phyloP scores from a whole-genome alignment of 1,140 invertebrate species.

The Zaprionus nigranus region DNA sequence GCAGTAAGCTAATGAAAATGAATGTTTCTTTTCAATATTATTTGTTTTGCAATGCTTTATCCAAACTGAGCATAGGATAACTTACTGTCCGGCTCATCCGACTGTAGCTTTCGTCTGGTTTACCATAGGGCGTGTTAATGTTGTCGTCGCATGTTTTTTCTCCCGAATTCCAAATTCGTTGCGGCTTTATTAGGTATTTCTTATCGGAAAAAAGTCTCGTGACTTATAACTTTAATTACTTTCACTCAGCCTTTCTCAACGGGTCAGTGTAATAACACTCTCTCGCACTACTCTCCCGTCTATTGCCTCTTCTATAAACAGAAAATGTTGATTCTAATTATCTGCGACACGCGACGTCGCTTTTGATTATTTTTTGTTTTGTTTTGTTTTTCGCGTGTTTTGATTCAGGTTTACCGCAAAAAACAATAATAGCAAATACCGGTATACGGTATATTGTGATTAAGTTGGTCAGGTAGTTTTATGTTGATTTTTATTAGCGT shows the following conservation, averaged over 20 bases:
- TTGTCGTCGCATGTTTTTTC: slow-evolving; percentile 35
- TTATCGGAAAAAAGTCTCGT: slow-evolving; percentile 47
- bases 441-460: slow-evolving; percentile 31
- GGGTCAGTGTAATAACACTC: slow-evolving; percentile 37
- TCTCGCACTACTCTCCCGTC: slow-evolving; percentile 29
- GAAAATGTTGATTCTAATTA: slow-evolving; percentile 74
- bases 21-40: no score
- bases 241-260: slow-evolving; percentile 71
- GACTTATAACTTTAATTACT: slow-evolving; percentile 72
- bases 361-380: slow-evolving; percentile 54
- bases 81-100: no score
- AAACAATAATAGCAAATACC: slow-evolving; percentile 40
- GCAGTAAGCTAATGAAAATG: no score
- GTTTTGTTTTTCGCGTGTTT: slow-evolving; percentile 36
- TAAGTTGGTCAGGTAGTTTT: slow-evolving; percentile 36
- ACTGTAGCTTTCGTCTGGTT: slow-evolving; percentile 2
- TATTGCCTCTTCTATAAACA: slow-evolving; percentile 18
- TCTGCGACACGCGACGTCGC: slow-evolving; percentile 66
- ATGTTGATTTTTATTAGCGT: slow-evolving; percentile 23
- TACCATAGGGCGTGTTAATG: slow-evolving; percentile 61
- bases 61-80: no score
- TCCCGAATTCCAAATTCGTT: slow-evolving; percentile 45
- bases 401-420: slow-evolving; percentile 44
- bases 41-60: no score
- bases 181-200: slow-evolving; percentile 53